Evolutionary conservation across 1,140 invertebrate species (phyloP), one percentile per base, ranked within the genome.

Genomic region (Halictus rubicundus): DNA sequence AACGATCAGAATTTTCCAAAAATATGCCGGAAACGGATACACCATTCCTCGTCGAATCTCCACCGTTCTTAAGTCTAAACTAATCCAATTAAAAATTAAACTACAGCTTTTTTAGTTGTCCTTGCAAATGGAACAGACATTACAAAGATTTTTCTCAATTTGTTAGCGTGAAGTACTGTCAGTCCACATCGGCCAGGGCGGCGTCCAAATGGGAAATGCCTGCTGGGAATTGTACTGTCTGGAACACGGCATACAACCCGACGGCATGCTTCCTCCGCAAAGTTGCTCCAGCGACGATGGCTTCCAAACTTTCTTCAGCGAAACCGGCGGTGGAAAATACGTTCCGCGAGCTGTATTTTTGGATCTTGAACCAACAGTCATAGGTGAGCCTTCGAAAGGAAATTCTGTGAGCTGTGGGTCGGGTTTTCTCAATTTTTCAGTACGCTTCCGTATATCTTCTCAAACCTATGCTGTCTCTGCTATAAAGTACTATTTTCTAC

Each of bases 331-430:
- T 75, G 96, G 96, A 64, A 96, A 96, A 92, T 95, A 96, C 89
- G 95, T 97, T 63, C 96, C 96, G 6, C 91, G 96, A 66, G 96
- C 96, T 23, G 94, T 97, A 23, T 96, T 97, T 92, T 94, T 97
- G 12, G 97, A 97, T 87, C 90, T 97, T 37, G 97, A 97, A 90
- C 96, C 96, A 37, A 97, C 96, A 59, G 94, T 95, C 77, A 94
- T 95, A 68, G 94, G 94, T 94, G 80, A 89, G 12, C 2, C 42
- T 46, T 10, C 42, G 42, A 46, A 46, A 46, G 9, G 14, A 46
- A 46, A 46, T 46, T 46, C 32, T 32, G 32, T 32, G 0, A 32
- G 32, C 32, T 32, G 32, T 3, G 32, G 32, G 32, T 32, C 32
- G 32, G 32, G 32, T 32, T 32, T 32, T n/a, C n/a, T n/a, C n/a